A percentile compares a stretch with the other conserved stretches of the same genome.
These are phyloP conservation scores for Drosophila tristis DNA, from an alignment of 1,140 invertebrate species.

Conservation along the genomic window DNA sequence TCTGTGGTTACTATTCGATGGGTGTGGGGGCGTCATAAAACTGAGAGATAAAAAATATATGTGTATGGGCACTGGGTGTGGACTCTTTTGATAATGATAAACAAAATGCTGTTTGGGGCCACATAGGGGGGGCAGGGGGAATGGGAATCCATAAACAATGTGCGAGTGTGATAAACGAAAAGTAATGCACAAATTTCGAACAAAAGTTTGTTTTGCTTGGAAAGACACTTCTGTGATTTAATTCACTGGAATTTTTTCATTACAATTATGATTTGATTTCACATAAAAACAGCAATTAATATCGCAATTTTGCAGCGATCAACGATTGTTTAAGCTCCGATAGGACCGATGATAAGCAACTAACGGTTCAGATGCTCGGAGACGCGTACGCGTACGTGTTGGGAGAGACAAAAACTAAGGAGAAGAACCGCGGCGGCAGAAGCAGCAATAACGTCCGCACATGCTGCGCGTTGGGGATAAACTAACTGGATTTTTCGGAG, in stretches of 20 bases:
- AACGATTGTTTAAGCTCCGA: slow-evolving; percentile 8
- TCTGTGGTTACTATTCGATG: slow-evolving; percentile 13
- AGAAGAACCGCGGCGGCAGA: slow-evolving; percentile 40
- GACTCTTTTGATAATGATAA: slow-evolving; percentile 47
- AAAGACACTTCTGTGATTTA: too few species aligned
- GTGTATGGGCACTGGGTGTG: slow-evolving; percentile 39
- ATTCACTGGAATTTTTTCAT: too few species aligned
- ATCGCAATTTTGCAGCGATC: slow-evolving; percentile 5
- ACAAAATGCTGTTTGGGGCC: slow-evolving; percentile 23
- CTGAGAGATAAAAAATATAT: slow-evolving; percentile 38
- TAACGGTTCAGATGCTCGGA: slow-evolving; percentile 37
- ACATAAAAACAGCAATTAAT: slow-evolving; percentile 1
- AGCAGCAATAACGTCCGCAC: slow-evolving; percentile 79
- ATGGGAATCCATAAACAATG: slow-evolving; percentile 28
- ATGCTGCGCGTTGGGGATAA: slow-evolving; percentile 84
- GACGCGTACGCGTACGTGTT: slow-evolving; percentile 15
- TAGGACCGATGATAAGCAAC: slow-evolving; percentile 11
- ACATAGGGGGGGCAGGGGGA: not conserved
- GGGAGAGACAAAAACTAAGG: not conserved
- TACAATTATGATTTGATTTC: too few species aligned
- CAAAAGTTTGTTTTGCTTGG: too few species aligned
- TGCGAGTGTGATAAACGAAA: not conserved
- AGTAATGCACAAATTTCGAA: slow-evolving; percentile 19
- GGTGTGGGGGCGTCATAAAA: slow-evolving; percentile 49
- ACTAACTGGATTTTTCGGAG: slow-evolving; percentile 84